Base-by-base conservation (phyloP, 1,140 invertebrate genomes). In the Galleria mellonella region DNA sequence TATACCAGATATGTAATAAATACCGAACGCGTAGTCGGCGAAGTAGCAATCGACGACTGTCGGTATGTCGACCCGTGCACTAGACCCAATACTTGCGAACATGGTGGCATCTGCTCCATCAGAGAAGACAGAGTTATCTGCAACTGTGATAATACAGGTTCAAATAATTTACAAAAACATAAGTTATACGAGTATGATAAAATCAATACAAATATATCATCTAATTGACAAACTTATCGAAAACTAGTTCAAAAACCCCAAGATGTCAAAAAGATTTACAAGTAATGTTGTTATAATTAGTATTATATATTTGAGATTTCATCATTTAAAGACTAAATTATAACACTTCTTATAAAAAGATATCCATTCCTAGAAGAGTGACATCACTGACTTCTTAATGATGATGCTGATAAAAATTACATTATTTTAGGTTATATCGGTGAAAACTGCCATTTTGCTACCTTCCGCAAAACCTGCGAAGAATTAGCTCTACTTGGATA, bases 371-470 rank as follows among this genome's bases (percentile, higher is more conserved):
- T n/a, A n/a, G n/a, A n/a, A n/a, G n/a, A n/a, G n/a, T n/a, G n/a
- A n/a, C n/a, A n/a, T n/a, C n/a, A n/a, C n/a, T n/a, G n/a, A 23
- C 6, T 23, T 6, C 2, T 23, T 2, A 23, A 23, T 3, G 6
- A 23, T 3, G 17, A 23, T 3, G 6, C 17, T 3, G 6, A 23
- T 23, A 23, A 23, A 23, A 23, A 3, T 23, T 3, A 2, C 2
- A 23, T 3, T 6, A 23, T 69, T 59, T 9, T 43, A 85, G 86
- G 93, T 0, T 94, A 94, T 47, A 94, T 94, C 32, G 96, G 96
- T 27, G 94, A 94, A 70, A 96, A 97, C 66, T 98, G 96, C 62
- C 96, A 98, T 72, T 98, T 98, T 68, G 93, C 96, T 7, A 90
- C 93, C 41, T 96, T 95, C 67, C 90, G 94, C 47, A 93, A 95